These are phyloP conservation scores for Acrocephalus kingi DNA, from an alignment of 2,113 vertebrate genomes.

Conservation along the genomic window DNA sequence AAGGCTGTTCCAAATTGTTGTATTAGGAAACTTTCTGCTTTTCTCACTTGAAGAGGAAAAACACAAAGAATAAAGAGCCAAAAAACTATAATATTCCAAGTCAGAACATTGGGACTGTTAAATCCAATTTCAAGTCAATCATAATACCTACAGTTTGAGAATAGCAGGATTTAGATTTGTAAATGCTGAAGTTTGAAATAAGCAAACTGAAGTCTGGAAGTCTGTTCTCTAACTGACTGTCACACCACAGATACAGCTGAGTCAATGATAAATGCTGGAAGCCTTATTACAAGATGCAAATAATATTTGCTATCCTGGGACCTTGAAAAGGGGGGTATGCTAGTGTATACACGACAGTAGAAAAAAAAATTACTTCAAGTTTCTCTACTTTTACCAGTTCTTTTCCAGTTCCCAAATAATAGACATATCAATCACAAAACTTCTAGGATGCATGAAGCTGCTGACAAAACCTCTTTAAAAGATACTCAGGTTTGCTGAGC, in stretches of 20 bases:
- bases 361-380: background rate
- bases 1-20: background rate
- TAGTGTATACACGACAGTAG: background rate
- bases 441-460: background rate
- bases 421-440: background rate
- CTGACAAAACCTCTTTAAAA: background rate
- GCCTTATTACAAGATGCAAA: background rate
- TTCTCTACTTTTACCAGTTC: background rate
- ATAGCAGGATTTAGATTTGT: background rate
- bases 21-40: background rate
- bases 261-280: background rate
- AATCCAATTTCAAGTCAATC: background rate
- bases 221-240: background rate
- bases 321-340: background rate
- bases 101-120: background rate
- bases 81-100: background rate
- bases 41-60: background rate
- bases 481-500: background rate
- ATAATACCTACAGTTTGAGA: background rate
- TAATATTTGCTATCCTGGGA: background rate
- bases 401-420: background rate
- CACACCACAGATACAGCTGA: background rate
- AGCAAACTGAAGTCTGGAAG: background rate
- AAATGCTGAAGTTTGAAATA: background rate
- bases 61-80: background rate